These are phyloP conservation scores for Zele albiditarsus DNA, from an alignment of 2,888 invertebrate species.

Conservation along the genomic window DNA sequence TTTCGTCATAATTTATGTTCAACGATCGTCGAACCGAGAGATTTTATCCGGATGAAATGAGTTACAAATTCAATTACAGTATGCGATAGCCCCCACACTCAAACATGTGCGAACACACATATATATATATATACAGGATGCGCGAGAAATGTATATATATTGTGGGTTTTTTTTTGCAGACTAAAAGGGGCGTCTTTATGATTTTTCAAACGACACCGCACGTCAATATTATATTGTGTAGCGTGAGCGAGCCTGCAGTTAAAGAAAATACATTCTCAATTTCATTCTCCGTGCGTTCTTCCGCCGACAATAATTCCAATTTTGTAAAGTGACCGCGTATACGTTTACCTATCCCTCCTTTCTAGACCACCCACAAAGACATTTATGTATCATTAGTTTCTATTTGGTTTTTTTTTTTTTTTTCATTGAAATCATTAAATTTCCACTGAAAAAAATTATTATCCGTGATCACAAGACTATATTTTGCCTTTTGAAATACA, in stretches of 20 bases:
- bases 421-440: background rate
- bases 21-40: too few species aligned
- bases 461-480: too few species aligned
- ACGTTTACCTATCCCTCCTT: slow-evolving; percentile 17
- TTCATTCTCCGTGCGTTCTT: slow-evolving; percentile 13
- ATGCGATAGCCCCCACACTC: too few species aligned
- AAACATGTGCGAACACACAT: background rate
- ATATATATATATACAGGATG: background rate
- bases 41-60: too few species aligned
- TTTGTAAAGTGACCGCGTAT: background rate
- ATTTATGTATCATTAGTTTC: slow-evolving; percentile 21
- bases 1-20: too few species aligned
- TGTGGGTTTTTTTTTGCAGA: background rate
- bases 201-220: slow-evolving; percentile 39
- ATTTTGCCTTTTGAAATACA: too few species aligned
- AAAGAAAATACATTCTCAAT: slow-evolving; percentile 9
- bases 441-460: too few species aligned
- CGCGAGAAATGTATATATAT: background rate
- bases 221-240: background rate
- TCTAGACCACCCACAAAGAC: slow-evolving; percentile 31
- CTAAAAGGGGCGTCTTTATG: slow-evolving; percentile 31
- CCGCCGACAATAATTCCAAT: slow-evolving; percentile 24
- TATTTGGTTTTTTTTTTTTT: too few species aligned
- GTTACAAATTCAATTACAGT: too few species aligned
- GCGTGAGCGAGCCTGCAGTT: background rate